phyloP scores from a whole-genome alignment of 2,113 vertebrate genomes.

The Siniperca chuatsi region DNA sequence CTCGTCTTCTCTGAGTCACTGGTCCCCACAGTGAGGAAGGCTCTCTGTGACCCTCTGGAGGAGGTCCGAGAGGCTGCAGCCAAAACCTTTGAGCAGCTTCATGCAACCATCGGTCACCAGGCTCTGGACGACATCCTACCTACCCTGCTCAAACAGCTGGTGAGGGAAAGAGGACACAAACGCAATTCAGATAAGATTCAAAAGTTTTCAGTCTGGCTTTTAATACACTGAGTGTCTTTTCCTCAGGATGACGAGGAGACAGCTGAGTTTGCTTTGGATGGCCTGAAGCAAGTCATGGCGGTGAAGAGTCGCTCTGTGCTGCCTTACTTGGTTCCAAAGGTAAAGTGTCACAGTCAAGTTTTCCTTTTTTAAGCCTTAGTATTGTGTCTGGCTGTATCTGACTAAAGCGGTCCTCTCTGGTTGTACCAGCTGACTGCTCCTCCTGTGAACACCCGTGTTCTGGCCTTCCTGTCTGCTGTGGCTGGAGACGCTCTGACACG shows the following conservation, averaged over 20 bases:
- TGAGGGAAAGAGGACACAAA: constrained; percentile 69
- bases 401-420: background rate
- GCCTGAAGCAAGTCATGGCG: constrained; percentile 98
- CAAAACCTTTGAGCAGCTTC: constrained; percentile 98
- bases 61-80: constrained; percentile 97
- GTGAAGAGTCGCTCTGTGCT: constrained; percentile 98
- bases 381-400: background rate
- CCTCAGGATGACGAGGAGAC: constrained; percentile 90
- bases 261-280: constrained; percentile 95
- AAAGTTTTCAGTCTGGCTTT: background rate
- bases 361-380: background rate
- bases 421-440: constrained; percentile 88
- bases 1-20: constrained; percentile 97
- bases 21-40: constrained; percentile 96
- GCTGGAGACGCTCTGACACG: constrained; percentile 96
- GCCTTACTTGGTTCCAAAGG: constrained; percentile 98
- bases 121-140: constrained; percentile 98
- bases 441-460: constrained; percentile 95
- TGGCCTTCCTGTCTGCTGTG: constrained; percentile 97
- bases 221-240: background rate
- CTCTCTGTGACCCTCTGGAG: constrained; percentile 96
- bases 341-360: constrained; percentile 51
- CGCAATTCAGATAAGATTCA: background rate
- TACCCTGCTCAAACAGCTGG: constrained; percentile 93
- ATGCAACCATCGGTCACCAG: constrained; percentile 97